Percentiles rank a stretch among this genome's conserved stretches.
Conservation (phyloP, 2,113 vertebrate genomes). For the Xenopus borealis region DNA sequence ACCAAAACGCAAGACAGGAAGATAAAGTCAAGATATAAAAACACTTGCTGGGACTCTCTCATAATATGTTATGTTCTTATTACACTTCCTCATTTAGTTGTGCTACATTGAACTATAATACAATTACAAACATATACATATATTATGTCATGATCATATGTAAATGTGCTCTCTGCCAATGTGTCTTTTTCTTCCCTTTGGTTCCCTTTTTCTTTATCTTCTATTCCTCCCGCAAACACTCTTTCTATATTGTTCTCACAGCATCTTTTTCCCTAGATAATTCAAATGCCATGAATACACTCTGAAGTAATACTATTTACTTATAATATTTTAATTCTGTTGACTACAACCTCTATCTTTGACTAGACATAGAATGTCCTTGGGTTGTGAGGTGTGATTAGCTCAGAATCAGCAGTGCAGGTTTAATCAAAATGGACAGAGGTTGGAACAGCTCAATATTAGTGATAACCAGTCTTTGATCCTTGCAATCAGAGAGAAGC, state of each 20-base stretch:
- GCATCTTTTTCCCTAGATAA: no score
- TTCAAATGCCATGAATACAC: no score
- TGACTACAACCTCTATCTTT: no score
- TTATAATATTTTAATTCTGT: no score
- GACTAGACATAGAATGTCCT: constrained; percentile 60
- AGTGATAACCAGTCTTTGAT: constrained; percentile 88
- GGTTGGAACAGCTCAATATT: constrained; percentile 93
- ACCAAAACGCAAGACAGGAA: constrained; percentile 42
- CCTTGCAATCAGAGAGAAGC: constrained; percentile 77
- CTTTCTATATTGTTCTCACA: no score
- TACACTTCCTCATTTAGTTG: constrained; percentile 46
- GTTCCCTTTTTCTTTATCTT: constrained; percentile 33
- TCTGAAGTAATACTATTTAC: no score
- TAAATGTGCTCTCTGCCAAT: constrained; percentile 3
- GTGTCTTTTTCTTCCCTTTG: constrained; percentile 34
- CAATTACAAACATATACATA: constrained; percentile 41
- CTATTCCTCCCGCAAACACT: constrained; percentile 13
- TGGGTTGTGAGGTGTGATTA: constrained; percentile 73
- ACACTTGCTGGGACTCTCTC: constrained; percentile 42
- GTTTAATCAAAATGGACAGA: constrained; percentile 89
- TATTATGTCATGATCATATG: constrained; percentile 27
- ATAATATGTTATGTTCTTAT: constrained; percentile 47
- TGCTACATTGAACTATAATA: constrained; percentile 42
- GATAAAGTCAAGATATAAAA: constrained; percentile 43
- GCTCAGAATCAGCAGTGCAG: constrained; percentile 69